Percentiles rank a stretch among this genome's conserved stretches.
Conservation (phyloP, 2,888 invertebrate species). For the Pocota personata region DNA sequence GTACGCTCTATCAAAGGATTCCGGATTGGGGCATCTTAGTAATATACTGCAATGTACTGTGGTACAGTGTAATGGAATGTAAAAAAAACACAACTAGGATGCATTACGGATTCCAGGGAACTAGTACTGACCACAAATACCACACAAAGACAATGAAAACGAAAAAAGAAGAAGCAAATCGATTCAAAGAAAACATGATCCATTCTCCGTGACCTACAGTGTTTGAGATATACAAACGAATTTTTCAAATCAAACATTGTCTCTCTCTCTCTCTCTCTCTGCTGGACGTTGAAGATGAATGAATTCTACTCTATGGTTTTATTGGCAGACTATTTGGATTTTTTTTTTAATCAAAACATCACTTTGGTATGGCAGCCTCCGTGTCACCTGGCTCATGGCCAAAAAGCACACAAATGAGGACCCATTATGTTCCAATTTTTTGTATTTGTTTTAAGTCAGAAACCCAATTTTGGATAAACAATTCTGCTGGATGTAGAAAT, state of each 20-base stretch:
- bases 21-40: not conserved
- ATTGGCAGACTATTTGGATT: constrained; percentile 48
- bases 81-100: not conserved
- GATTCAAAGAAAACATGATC: constrained; percentile 20
- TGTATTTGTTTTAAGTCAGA: constrained; percentile 1
- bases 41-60: not conserved
- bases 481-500: constrained; percentile 10
- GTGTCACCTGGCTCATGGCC: constrained; percentile 67
- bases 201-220: constrained; percentile 32
- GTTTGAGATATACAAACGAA: not conserved
- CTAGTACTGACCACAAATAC: constrained; percentile 13
- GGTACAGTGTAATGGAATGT: not conserved
- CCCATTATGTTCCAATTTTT: constrained; percentile 13
- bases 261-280: no score
- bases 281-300: not conserved
- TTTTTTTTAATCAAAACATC: constrained; percentile 16
- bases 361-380: constrained; percentile 36
- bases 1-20: not conserved
- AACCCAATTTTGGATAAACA: constrained; percentile 23
- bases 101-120: not conserved
- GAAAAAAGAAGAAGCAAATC: not conserved
- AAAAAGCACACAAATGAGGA: constrained; percentile 40
- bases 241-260: constrained; percentile 18
- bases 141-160: not conserved
- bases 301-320: constrained; percentile 10